Evolutionary conservation across 2,888 invertebrate genomes (phyloP).

Genomic region (Caenorhabditis drosophilae): DNA sequence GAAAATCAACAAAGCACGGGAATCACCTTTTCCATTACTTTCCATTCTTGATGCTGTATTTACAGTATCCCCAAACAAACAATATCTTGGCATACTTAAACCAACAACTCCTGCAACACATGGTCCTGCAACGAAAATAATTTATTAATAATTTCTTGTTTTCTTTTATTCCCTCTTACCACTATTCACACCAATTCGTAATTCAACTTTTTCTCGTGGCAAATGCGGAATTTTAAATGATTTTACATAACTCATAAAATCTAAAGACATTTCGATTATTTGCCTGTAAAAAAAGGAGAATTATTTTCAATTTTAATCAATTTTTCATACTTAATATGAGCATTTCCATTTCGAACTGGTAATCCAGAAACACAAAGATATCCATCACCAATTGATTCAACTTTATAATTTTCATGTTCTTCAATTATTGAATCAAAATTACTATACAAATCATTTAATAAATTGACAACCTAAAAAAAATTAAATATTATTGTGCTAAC

Average conservation of each 20-base stretch:
- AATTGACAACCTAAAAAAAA: conserved; percentile 50
- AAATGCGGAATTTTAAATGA: conserved; percentile 57
- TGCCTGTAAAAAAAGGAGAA: conserved; percentile 30
- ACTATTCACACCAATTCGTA: conserved; percentile 63
- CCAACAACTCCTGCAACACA: conserved; percentile 62
- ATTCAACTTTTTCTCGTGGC: conserved; percentile 56
- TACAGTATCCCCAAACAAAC: conserved; percentile 65
- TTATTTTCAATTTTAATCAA: neutral
- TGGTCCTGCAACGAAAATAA: too few relatives aligned
- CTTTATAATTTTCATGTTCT: conserved; percentile 62
- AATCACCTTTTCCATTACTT: conserved; percentile 63
- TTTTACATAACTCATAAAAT: conserved; percentile 52
- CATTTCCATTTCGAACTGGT: conserved; percentile 58
- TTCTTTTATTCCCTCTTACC: too few relatives aligned
- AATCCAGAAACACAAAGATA: conserved; percentile 66
- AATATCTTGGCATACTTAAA: conserved; percentile 62
- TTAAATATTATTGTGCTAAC: neutral
- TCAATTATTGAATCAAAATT: conserved; percentile 63
- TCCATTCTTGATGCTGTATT: conserved; percentile 67
- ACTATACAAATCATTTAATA: conserved; percentile 63
- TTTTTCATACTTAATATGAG: conserved; percentile 35
- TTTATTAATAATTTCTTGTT: too few relatives aligned
- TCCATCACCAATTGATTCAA: conserved; percentile 67
- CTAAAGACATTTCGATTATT: conserved; percentile 61
- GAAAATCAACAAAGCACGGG: too few relatives aligned